These are phyloP conservation scores for Anadara kagoshimensis DNA, from an alignment of 1,140 invertebrate genomes.

Conservation along the genomic window DNA sequence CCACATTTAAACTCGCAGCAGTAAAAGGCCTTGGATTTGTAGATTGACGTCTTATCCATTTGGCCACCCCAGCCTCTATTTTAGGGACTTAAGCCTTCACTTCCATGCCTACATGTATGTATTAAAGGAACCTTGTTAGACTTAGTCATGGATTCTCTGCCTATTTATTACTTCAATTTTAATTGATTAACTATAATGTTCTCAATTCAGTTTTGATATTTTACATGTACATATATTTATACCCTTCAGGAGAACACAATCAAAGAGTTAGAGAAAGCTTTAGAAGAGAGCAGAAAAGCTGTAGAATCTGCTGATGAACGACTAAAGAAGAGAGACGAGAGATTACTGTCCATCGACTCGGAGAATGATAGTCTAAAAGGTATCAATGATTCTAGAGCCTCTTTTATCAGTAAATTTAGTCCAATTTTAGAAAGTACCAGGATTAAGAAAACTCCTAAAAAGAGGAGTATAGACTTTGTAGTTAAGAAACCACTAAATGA, in stretches of 20 bases:
- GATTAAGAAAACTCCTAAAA: background rate
- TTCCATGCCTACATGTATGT: no score
- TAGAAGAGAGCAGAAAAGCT: conserved; percentile 52
- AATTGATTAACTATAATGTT: no score
- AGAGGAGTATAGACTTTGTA: conserved; percentile 13
- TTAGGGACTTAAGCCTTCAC: no score
- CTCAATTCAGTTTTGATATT: background rate
- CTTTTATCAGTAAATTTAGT: no score
- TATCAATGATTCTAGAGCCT: no score
- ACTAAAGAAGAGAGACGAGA: conserved; percentile 40
- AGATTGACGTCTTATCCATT: no score
- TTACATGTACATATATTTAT: conserved; percentile 3
- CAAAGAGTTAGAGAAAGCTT: conserved; percentile 39
- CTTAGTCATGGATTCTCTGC: no score
- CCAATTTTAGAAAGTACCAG: conserved; percentile 1
- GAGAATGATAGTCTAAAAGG: background rate
- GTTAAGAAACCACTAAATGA: conserved; percentile 16
- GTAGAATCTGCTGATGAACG: conserved; percentile 45
- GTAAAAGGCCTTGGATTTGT: no score
- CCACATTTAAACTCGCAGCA: no score
- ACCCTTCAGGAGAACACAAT: conserved; percentile 43
- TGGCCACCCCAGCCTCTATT: no score
- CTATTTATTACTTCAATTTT: no score
- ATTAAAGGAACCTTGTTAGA: no score
- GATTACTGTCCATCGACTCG: conserved; percentile 20